Base-by-base conservation (phyloP, 2,797 vertebrate genomes). In the Silurus lanzhouensis region DNA sequence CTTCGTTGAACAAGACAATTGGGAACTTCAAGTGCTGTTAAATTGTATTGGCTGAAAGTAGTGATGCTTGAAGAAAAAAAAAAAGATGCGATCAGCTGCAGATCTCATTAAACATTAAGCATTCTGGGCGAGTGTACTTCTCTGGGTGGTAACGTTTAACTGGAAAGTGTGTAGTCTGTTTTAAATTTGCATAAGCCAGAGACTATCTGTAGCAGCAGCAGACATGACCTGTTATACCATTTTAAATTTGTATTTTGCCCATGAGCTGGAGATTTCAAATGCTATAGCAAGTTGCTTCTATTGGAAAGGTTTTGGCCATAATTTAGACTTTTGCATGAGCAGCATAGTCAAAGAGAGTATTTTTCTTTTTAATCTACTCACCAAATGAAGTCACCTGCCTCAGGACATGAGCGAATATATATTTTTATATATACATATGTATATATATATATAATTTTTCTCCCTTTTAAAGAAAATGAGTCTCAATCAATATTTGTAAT, bases 401-500 rank as follows among this genome's bases (percentile, higher is more conserved):
- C 38, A 66, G 38, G 10, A 67, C 8, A 20, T 15, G 12, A 9
- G 27, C 25, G 38, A n/a, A 79, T 81, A 68, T 78, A 67, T 67
- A 27, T 25, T 27, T 31, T 1, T 31, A 31, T 31, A 60, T 60
- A 19, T 60, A 60, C 1, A 67, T 67, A 27, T 25, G 15, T 31
- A 31, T 31, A 31, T 31, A 60, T 60, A 19, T 60, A 60, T 60
- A 60, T 60, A 60, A 6, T 7, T 52, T 68, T 27, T 68, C 66
- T 58, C 12, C 25, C 20, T 57, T 82, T 52, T 44, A 60, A 57
- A 58, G 27, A 13, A 64, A 83, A 85, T 58, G 13, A 76, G 71
- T 76, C 58, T 76, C 22, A 46, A 83, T 84, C 63, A 79, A 87
- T 83, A 77, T 86, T 80, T 80, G 61, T 60, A 76, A 82, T 31